These are phyloP conservation scores for Thereva nobilitata DNA, from an alignment of 2,888 invertebrate species.

Conservation along the genomic window DNA sequence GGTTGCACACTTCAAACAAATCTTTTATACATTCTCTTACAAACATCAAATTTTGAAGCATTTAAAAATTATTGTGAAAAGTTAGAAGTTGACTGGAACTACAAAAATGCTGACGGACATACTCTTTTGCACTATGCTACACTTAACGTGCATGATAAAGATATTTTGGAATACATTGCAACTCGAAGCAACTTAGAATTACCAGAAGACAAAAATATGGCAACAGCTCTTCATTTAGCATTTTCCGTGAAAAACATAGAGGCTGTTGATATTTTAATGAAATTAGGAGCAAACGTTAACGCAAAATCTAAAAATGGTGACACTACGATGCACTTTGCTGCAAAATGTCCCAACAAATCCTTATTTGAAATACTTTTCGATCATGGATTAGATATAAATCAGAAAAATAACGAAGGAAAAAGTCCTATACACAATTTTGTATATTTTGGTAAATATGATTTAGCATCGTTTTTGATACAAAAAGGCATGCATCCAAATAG, in stretches of 20 bases:
- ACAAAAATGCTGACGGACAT: constrained; percentile 10
- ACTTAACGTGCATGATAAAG: constrained; percentile 2
- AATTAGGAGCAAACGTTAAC: constrained; percentile 8
- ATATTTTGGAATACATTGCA: constrained; percentile 14
- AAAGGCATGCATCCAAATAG: constrained; percentile 9
- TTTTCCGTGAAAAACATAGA: constrained; percentile 16
- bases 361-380: background rate
- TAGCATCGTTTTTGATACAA: constrained; percentile 6
- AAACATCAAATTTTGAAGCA: constrained; percentile 3
- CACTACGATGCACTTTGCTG: constrained; percentile 12
- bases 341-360: background rate
- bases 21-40: background rate
- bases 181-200: constrained; percentile 1
- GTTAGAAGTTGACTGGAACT: constrained; percentile 7
- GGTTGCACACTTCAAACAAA: background rate
- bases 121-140: constrained; percentile 9
- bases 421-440: constrained; percentile 9
- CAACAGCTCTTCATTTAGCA: constrained; percentile 16
- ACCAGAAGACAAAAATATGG: constrained; percentile 7
- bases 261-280: constrained; percentile 9
- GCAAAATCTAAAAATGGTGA: constrained; percentile 8
- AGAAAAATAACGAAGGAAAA: constrained; percentile 6
- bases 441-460: background rate
- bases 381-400: constrained; percentile 12
- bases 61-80: background rate